These are phyloP conservation scores for Turnix velox DNA, from an alignment of 2,113 vertebrate species.

Conservation along the genomic window DNA sequence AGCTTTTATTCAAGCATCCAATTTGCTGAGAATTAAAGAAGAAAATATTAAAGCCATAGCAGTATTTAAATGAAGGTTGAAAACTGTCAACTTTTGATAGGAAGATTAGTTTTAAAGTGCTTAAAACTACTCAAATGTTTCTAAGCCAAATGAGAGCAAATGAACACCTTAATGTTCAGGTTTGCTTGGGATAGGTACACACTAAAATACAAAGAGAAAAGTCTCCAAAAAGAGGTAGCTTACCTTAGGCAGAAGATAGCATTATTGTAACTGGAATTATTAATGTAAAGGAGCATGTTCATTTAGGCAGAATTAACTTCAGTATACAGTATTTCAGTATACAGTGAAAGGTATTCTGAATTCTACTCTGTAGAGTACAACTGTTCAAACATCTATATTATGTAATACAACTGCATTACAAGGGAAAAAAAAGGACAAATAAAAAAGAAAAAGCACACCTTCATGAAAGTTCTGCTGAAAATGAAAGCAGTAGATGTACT, in stretches of 20 bases:
- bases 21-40: conserved; percentile 18
- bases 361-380: background rate
- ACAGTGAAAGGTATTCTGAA: background rate
- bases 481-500: no score
- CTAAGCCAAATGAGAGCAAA: background rate
- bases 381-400: background rate
- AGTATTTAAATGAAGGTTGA: conserved; percentile 5
- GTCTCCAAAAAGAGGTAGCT: background rate
- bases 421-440: background rate
- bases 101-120: conserved; percentile 14
- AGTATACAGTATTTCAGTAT: background rate
- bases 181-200: background rate
- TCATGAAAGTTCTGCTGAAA: background rate
- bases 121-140: background rate
- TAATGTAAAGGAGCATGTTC: background rate
- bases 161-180: background rate
- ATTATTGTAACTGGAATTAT: background rate
- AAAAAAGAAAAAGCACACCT: background rate
- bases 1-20: conserved; percentile 11
- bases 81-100: conserved; percentile 25
- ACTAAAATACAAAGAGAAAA: background rate
- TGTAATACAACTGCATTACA: background rate
- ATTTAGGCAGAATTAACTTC: background rate
- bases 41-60: background rate
- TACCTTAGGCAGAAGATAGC: background rate